phyloP scores from a whole-genome alignment of 2,888 invertebrate species.

The Drosophila kambysellisi region DNA sequence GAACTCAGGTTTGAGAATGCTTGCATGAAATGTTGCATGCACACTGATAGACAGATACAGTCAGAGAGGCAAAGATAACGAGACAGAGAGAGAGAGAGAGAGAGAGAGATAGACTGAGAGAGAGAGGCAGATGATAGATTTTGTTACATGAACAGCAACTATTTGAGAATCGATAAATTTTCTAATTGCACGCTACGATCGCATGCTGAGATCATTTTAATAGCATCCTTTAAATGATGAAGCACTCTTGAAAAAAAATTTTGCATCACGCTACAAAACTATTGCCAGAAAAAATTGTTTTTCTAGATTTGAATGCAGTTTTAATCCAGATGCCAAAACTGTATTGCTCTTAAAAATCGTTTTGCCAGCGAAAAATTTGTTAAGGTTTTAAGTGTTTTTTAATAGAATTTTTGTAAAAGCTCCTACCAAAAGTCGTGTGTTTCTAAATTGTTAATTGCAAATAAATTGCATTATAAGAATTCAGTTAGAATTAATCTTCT shows the following conservation, averaged over 20 bases:
- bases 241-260: conserved; percentile 4
- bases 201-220: conserved; percentile 53
- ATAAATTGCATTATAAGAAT: background rate
- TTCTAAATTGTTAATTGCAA: background rate
- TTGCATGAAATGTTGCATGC: conserved; percentile 76
- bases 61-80: too few relatives aligned
- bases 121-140: conserved; percentile 45
- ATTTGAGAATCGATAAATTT: conserved; percentile 76
- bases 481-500: background rate
- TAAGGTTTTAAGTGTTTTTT: background rate
- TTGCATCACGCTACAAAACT: background rate
- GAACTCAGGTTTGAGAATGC: conserved; percentile 74
- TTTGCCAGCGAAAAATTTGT: background rate
- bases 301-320: background rate
- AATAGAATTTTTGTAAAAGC: background rate
- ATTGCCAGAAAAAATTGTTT: background rate
- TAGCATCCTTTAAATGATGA: conserved; percentile 31
- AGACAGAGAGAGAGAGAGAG: too few relatives aligned
- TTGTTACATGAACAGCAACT: conserved; percentile 54
- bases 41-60: conserved; percentile 8
- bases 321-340: background rate
- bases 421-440: background rate
- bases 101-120: too few relatives aligned
- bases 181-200: conserved; percentile 76
- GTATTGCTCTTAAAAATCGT: background rate